These are phyloP conservation scores for Sialia sialis DNA, from an alignment of 2,113 vertebrate genomes.

Conservation along the genomic window DNA sequence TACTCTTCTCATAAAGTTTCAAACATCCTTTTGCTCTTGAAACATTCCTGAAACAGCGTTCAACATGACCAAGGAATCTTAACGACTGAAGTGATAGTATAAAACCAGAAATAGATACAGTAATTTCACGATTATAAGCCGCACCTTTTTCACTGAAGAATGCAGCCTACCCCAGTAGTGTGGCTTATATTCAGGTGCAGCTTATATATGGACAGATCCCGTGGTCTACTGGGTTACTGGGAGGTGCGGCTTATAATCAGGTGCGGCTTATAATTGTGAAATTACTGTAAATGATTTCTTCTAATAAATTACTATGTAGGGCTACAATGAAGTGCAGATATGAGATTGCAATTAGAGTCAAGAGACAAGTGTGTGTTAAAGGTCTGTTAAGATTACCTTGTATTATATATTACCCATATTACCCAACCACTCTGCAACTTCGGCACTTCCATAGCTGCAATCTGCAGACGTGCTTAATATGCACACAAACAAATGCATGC, in stretches of 20 bases:
- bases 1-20: not conserved
- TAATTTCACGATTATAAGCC: no score
- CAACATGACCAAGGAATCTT: not conserved
- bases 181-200: no score
- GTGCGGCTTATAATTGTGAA: no score
- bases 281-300: not conserved
- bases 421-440: not conserved
- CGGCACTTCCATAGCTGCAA: not conserved
- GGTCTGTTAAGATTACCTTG: not conserved
- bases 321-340: not conserved
- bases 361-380: not conserved
- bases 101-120: not conserved
- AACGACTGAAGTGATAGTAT: not conserved
- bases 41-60: not conserved
- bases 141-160: no score
- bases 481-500: not conserved
- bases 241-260: no score
- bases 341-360: not conserved
- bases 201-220: no score
- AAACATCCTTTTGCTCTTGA: conserved; percentile 16
- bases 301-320: not conserved
- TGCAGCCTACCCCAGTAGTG: no score
- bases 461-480: not conserved
- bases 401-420: no score
- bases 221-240: no score